Conservation (phyloP, 2,113 vertebrate genomes). For the Nerophis lumbriciformis region DNA sequence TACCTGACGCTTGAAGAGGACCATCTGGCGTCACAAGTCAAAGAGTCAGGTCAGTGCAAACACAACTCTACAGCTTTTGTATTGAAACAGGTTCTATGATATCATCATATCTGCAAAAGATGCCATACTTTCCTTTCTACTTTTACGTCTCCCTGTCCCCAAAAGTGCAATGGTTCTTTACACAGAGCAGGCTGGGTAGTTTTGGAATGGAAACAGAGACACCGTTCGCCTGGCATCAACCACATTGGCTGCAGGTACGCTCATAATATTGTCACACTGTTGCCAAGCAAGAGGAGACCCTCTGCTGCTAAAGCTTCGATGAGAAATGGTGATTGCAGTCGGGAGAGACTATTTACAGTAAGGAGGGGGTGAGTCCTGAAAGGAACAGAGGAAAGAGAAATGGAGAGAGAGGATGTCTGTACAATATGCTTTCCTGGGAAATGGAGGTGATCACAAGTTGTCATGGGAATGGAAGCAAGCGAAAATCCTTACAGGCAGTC, state of each 20-base stretch:
- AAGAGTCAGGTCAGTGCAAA: conserved; percentile 83
- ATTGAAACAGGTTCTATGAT: no score
- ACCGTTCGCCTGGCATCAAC: conserved; percentile 25
- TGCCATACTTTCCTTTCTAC: conserved; percentile 23
- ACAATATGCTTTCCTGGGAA: conserved; percentile 9
- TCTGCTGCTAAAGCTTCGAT: conserved; percentile 29
- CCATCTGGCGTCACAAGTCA: conserved; percentile 59
- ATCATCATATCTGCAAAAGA: conserved; percentile 4
- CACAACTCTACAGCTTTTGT: no score
- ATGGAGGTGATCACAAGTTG: conserved; percentile 23
- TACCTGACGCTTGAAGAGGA: conserved; percentile 84
- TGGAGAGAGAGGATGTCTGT: background rate
- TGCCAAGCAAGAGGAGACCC: conserved; percentile 56
- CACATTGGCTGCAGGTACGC: conserved; percentile 49
- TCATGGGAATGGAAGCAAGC: conserved; percentile 21
- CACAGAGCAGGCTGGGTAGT: conserved; percentile 1
- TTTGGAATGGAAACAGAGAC: conserved; percentile 12
- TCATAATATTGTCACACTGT: conserved; percentile 52
- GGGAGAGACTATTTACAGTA: background rate
- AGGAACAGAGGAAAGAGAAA: background rate
- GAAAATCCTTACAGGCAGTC: conserved; percentile 22
- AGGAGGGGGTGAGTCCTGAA: background rate
- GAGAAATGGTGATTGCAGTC: conserved; percentile 33
- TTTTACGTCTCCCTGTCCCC: conserved; percentile 2
- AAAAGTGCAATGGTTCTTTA: background rate